Base-by-base conservation (phyloP, 2,113 vertebrate genomes). In the Sialia sialis region DNA sequence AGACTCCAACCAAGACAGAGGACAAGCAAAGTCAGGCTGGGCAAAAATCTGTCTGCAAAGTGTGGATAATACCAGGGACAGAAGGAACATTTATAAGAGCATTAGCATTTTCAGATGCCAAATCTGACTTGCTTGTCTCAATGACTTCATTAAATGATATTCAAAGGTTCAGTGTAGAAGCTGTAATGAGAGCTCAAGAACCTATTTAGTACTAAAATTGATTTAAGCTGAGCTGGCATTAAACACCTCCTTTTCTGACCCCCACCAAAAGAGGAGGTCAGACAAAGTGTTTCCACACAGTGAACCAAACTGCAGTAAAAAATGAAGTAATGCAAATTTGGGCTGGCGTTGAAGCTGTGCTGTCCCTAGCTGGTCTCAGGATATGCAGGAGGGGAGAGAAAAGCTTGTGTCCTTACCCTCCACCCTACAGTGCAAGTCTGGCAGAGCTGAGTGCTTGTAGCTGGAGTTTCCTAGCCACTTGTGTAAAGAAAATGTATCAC, bases 1-100 rank as follows among this genome's bases (percentile, higher is more conserved):
- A 90, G 55, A 67, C 48, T 83, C 70, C 68, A 52, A 16, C 38
- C 59, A 59, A 77, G 64, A 70, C 15, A 58, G 36, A 77, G 83
- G 59, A 95, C 64, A 74, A 70, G 55, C 54, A 48, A 59, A 77
- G 82, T 66, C 69, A 89, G 55, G 22, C 78, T 73, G 78, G 87
- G 75, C 79, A 94, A 74, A 93, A 91, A 68, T 87, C 93, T 70
- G 63, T 87, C 43, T 90, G 59, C 72, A 52, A 78, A 91, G 22
- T 34, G 27, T 56, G 56, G 83, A 94, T 72, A 86, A 41, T 74
- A 90, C 46, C 49, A 94, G 87, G 63, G 72, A 70, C 82, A 89
- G 68, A 85, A 38, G 43, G 68, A 83, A 80, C 55, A 64, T 90
- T 94, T 92, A 92, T 16, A 13, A 66, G 94, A 83, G 62, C 68